Evolutionary conservation across 2,888 invertebrate species (phyloP).

Genomic region (Harpalus rubripes): DNA sequence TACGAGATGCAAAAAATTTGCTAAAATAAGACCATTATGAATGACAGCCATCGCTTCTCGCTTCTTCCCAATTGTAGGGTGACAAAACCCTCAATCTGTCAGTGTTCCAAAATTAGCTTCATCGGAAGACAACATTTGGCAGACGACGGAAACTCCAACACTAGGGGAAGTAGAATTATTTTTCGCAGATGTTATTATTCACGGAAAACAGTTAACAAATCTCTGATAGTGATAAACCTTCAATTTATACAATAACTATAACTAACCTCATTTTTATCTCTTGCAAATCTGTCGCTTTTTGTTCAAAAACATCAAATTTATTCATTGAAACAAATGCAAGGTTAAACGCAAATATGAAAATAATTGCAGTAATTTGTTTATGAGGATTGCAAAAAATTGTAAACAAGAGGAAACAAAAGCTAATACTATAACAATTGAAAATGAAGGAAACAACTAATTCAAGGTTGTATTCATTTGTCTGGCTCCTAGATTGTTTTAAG

Average conservation of each 20-base stretch:
- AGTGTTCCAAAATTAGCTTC: constrained; percentile 16
- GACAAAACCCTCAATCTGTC: constrained; percentile 21
- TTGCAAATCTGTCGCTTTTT: constrained; percentile 8
- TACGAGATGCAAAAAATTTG: neutral
- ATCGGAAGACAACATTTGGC: constrained; percentile 37
- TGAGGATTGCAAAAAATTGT: constrained; percentile 10
- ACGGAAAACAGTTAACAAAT: neutral
- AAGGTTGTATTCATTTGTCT: constrained; percentile 44
- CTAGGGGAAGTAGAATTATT: constrained; percentile 17
- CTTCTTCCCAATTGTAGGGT: constrained; percentile 15
- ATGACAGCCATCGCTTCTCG: constrained; percentile 17
- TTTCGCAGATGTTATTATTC: constrained; percentile 36
- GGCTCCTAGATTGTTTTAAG: constrained; percentile 11
- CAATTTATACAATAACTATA: neutral
- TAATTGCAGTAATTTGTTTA: constrained; percentile 52
- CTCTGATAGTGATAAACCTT: constrained; percentile 17
- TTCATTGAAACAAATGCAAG: constrained; percentile 45
- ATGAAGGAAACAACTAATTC: constrained; percentile 29
- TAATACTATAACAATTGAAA: constrained; percentile 44
- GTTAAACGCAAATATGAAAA: constrained; percentile 32
- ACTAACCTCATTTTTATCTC: constrained; percentile 1
- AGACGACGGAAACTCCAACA: constrained; percentile 13
- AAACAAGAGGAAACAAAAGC: constrained; percentile 39
- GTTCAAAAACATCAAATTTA: neutral
- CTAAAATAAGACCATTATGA: neutral